A percentile compares a stretch with the other conserved stretches of the same genome.
These are phyloP conservation scores for Cataglyphis rosenhaueri DNA, from an alignment of 2,888 invertebrate species.

Conservation along the genomic window DNA sequence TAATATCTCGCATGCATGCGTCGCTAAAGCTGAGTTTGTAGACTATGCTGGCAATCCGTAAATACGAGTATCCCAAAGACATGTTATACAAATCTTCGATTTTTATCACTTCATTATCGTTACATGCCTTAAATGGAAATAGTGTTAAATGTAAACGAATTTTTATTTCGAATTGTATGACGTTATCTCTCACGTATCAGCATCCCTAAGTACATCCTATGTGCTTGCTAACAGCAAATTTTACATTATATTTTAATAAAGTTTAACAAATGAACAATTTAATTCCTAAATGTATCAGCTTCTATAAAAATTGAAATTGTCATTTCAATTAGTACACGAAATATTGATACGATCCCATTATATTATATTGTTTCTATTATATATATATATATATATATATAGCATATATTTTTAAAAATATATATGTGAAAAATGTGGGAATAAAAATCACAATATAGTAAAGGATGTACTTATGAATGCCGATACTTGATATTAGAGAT, in stretches of 20 bases:
- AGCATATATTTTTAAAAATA: background rate
- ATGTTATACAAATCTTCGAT: conserved; percentile 31
- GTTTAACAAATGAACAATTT: conserved; percentile 9
- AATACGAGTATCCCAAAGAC: conserved; percentile 45
- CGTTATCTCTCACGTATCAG: conserved; percentile 24
- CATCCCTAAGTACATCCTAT: conserved; percentile 2
- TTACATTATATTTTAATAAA: conserved; percentile 19
- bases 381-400: background rate
- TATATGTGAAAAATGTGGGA: background rate
- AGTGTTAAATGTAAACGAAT: conserved; percentile 23
- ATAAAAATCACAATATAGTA: background rate
- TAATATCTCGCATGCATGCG: conserved; percentile 30
- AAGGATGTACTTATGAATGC: conserved; percentile 13
- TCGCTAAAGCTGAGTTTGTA: conserved; percentile 45
- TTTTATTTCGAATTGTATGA: conserved; percentile 23
- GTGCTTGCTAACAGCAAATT: background rate
- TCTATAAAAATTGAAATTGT: background rate
- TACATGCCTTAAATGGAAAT: conserved; percentile 10
- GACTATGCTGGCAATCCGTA: conserved; percentile 28
- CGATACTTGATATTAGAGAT: conserved; percentile 12
- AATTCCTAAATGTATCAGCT: background rate
- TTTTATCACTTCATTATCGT: conserved; percentile 33
- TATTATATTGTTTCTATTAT: conserved; percentile 4
- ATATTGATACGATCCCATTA: background rate
- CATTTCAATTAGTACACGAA: background rate